phyloP scores from a whole-genome alignment of 1,140 invertebrate genomes.

The Caenorhabditis inopinata region DNA sequence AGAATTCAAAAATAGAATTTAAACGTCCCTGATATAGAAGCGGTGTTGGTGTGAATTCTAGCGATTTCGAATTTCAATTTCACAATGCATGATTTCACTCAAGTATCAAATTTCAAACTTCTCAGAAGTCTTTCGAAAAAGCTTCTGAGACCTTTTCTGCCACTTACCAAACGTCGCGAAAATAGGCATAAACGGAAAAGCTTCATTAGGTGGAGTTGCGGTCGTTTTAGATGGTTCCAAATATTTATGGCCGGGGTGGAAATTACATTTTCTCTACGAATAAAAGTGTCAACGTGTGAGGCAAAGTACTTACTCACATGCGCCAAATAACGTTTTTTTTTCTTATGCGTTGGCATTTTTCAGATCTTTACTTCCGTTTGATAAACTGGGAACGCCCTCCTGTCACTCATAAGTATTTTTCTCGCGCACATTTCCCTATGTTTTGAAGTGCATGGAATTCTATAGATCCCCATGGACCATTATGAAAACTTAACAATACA shows the following conservation, averaged over 20 bases:
- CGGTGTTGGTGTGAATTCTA: not conserved
- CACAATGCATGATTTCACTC: conserved; percentile 20
- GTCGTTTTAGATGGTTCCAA: conserved; percentile 6
- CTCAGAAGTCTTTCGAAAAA: not conserved
- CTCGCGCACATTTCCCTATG: not conserved
- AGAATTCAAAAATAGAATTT: not conserved
- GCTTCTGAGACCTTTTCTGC: not conserved
- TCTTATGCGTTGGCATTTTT: not conserved
- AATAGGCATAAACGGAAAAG: not conserved
- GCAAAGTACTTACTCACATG: not conserved
- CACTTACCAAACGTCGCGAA: conserved; percentile 20
- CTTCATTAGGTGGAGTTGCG: not conserved
- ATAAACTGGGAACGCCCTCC: conserved; percentile 19
- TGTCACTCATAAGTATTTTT: conserved; percentile 20
- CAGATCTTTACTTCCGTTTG: not conserved
- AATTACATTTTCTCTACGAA: conserved; percentile 10
- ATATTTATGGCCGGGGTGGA: not conserved
- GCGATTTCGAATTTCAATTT: not conserved
- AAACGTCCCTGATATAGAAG: not conserved
- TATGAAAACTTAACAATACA: conserved; percentile 9
- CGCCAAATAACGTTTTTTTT: not conserved
- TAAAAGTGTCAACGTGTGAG: no score
- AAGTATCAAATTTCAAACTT: conserved; percentile 19
- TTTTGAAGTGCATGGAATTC: conserved; percentile 11
- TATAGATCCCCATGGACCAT: conserved; percentile 7